Base-by-base conservation (phyloP, 1,140 invertebrate genomes). In the Camponotus floridanus region DNA sequence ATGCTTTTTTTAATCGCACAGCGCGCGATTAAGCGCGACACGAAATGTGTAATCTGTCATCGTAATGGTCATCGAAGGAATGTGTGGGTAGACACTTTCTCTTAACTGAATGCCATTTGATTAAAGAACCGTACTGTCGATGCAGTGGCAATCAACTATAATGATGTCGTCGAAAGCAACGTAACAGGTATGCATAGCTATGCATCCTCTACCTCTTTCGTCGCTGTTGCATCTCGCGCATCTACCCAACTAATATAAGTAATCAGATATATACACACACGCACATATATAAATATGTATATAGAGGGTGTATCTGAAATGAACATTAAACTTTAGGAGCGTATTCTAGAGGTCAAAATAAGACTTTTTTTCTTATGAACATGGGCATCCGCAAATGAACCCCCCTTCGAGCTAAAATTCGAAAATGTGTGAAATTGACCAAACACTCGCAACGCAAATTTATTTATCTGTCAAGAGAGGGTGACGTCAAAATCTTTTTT, bases 71-170 rank as follows among this genome's bases (percentile, higher is more conserved):
- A 51, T 76, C 39, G 70, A 48, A 26, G 36, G 31, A 57, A 86
- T 33, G 51, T 67, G 84, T 86, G 76, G 76, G 84, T 26, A 70
- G 74, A 21, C 59, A 88, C 84, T 88, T 88, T 88, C 84, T 55
- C 79, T 88, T 62, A 64, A 59, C 55, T 67, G 78, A 61, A 61
- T 81, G 76, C 68, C 42, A 59, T 76, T 86, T 51, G 76, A 86
- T 57, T 26, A 26, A 26, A 64, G 26, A 33, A 26, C 21, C 39
- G 64, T 71, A 51, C 3, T 7, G 85, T 33, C 33, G 31, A 33
- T 26, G 61, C 61, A 31, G 15, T 11, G 26, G 31, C 61, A 18
- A 31, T 15, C 48, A 51, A 33, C 3, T 8, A 13, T 31, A 26
- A 64, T 31, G 61, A 6, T 62, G 26, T 13, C 26, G 26, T 4